A percentile compares a stretch with the other conserved stretches of the same genome.
phyloP scores from a whole-genome alignment of 2,888 invertebrate species.

The Himalopsyche anomala region DNA sequence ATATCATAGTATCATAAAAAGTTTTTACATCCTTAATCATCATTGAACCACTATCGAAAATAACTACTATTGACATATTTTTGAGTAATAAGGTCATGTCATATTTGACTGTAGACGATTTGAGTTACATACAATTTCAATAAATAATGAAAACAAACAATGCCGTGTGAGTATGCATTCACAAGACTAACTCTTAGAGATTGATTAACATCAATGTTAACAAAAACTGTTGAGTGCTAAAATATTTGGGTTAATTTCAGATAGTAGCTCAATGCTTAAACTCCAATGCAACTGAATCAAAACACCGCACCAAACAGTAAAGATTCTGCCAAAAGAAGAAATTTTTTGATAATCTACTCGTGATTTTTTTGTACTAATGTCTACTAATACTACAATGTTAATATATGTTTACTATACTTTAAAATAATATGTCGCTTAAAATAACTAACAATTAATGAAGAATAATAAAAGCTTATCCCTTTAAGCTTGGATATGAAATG shows the following conservation, averaged over 20 bases:
- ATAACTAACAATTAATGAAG: constrained; percentile 45
- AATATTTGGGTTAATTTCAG: too few relatives aligned
- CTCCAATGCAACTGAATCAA: neutral
- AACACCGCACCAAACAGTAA: neutral
- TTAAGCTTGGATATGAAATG: constrained; percentile 50
- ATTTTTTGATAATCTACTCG: constrained; percentile 43
- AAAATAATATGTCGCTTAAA: constrained; percentile 47
- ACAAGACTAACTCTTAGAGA: neutral
- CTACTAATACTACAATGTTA: constrained; percentile 57
- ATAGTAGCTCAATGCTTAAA: neutral
- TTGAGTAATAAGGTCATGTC: too few relatives aligned
- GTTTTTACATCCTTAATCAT: neutral
- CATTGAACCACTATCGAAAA: too few relatives aligned
- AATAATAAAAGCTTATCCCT: constrained; percentile 42
- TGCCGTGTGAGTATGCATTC: too few relatives aligned
- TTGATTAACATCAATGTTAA: neutral
- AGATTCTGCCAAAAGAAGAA: constrained; percentile 41
- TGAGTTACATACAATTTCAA: neutral
- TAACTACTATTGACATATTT: too few relatives aligned
- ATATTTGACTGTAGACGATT: neutral
- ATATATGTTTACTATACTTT: constrained; percentile 46
- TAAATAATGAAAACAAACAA: too few relatives aligned
- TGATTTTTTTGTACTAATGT: constrained; percentile 62
- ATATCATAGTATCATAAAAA: too few relatives aligned
- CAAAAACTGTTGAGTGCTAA: too few relatives aligned